A percentile compares a stretch with the other conserved stretches of the same genome.
These are phyloP conservation scores for Aeoliscus strigatus DNA, from an alignment of 2,797 vertebrate genomes.

Conservation along the genomic window DNA sequence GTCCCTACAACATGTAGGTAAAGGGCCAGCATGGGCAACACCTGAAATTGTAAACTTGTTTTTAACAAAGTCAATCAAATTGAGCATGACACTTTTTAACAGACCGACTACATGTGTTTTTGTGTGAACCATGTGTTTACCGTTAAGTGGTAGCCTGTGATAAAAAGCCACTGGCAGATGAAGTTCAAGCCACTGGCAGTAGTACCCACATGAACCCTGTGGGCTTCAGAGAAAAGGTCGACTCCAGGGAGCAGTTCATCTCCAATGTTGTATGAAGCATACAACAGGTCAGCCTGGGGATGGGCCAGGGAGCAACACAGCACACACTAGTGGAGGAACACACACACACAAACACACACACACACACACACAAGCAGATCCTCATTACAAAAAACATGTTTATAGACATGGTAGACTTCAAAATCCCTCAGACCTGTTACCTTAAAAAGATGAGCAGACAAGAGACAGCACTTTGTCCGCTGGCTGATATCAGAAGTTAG, in stretches of 20 bases:
- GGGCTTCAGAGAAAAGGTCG: slow-evolving; percentile 83
- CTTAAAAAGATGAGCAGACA: slow-evolving; percentile 91
- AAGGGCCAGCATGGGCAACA: slow-evolving; percentile 83
- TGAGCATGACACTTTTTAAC: slow-evolving; percentile 2
- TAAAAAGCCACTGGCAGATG: slow-evolving; percentile 84
- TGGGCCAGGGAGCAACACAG: slow-evolving; percentile 83
- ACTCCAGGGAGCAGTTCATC: slow-evolving; percentile 83
- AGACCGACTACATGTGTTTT: neutral
- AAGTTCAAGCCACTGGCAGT: slow-evolving; percentile 82
- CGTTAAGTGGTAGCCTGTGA: slow-evolving; percentile 77
- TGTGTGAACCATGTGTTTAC: slow-evolving; percentile 61
- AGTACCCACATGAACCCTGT: slow-evolving; percentile 73
- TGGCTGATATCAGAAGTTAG: slow-evolving; percentile 74
- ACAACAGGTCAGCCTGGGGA: slow-evolving; percentile 78
- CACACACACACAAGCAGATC: too few species aligned
- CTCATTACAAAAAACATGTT: slow-evolving; percentile 1
- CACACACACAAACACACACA: slow-evolving; percentile 6
- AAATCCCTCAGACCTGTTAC: slow-evolving; percentile 60
- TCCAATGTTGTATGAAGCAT: slow-evolving; percentile 75
- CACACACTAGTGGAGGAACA: slow-evolving; percentile 72
- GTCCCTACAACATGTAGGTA: slow-evolving; percentile 83
- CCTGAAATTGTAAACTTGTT: slow-evolving; percentile 64
- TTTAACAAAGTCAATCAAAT: neutral
- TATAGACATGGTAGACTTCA: neutral
- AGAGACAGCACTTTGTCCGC: slow-evolving; percentile 80